phyloP scores from a whole-genome alignment of 1,140 invertebrate genomes.

The Cecropterus lyciades region DNA sequence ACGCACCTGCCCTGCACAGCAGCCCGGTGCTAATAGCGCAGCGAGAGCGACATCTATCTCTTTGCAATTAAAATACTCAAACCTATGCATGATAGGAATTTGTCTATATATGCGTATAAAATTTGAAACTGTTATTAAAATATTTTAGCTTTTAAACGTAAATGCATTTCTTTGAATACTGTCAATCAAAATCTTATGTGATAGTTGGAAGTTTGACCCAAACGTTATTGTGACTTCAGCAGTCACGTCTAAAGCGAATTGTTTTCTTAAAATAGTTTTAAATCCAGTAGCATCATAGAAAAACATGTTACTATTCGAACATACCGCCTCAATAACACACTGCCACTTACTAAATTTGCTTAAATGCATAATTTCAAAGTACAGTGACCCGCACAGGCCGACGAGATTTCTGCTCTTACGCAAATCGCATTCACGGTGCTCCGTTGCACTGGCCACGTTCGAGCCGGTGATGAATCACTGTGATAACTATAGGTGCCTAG shows the following conservation, averaged over 20 bases:
- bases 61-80: constrained; percentile 12
- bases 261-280: not conserved
- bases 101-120: not conserved
- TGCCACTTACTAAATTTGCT: constrained; percentile 10
- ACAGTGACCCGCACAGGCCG: constrained; percentile 41
- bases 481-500: constrained; percentile 29
- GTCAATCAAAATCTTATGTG: no score
- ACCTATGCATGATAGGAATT: not conserved
- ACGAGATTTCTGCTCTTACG: constrained; percentile 54
- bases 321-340: not conserved
- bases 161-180: no score
- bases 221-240: no score
- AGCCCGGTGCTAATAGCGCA: constrained; percentile 13
- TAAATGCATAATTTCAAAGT: constrained; percentile 37
- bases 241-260: no score
- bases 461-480: constrained; percentile 29
- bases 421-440: constrained; percentile 43
- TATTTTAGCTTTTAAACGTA: no score
- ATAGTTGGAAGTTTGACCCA: no score
- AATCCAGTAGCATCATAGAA: not conserved
- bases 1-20: constrained; percentile 56
- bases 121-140: no score
- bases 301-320: not conserved
- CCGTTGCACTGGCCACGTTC: constrained; percentile 36
- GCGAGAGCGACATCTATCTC: constrained; percentile 16